Evolutionary conservation across 2,113 vertebrate genomes (phyloP).

Genomic region (Octodon degus): DNA sequence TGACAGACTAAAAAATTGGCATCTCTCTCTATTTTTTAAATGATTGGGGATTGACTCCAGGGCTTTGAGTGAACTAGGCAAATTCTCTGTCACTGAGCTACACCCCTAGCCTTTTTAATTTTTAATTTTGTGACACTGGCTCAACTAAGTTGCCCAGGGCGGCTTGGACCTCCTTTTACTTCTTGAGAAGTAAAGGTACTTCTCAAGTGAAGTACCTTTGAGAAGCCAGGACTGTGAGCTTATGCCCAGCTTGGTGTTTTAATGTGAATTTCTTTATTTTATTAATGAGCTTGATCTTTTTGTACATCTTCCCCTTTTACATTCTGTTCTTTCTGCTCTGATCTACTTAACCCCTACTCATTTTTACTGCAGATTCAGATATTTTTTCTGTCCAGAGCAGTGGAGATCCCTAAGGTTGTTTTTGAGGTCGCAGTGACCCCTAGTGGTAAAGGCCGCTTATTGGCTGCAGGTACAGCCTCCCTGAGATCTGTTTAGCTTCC

Average conservation of each 20-base stretch:
- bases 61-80: not conserved
- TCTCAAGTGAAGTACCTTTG: no score
- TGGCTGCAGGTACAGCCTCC: no score
- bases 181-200: not conserved
- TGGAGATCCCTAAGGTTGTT: not conserved
- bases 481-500: not conserved
- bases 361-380: not conserved
- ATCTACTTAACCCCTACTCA: not conserved
- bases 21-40: not conserved
- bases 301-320: not conserved
- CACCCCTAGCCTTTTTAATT: not conserved
- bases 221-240: not conserved
- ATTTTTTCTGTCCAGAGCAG: not conserved
- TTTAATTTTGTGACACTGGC: not conserved
- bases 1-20: not conserved
- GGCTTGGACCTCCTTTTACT: not conserved
- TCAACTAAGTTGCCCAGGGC: not conserved
- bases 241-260: not conserved
- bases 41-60: not conserved
- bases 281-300: constrained; percentile 16
- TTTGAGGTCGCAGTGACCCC: constrained; percentile 52
- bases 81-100: not conserved
- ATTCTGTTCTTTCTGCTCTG: constrained; percentile 50
- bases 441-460: not conserved
- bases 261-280: not conserved